Evolutionary conservation across 2,113 vertebrate genomes (phyloP), one percentile per base, ranked within the genome.

Genomic region (Microtus pennsylvanicus): DNA sequence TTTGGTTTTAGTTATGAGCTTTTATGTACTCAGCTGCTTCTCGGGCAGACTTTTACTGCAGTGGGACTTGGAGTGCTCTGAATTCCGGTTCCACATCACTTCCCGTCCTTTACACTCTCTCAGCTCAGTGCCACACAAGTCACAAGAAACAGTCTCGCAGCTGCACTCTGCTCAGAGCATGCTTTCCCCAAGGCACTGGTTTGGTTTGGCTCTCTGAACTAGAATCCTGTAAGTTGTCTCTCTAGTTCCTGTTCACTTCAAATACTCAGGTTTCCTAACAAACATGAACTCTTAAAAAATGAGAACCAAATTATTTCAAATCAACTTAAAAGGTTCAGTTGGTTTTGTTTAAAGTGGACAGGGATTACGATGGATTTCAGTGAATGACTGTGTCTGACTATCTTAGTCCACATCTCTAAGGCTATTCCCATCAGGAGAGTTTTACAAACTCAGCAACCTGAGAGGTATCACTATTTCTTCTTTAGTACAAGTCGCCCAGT

Each of bases 1-100:
- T 99, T 99, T 99, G 99, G 98, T 99, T 99, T 99, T 99, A 98
- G 99, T 99, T 99, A 98, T 98, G 98, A 98, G 98, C 97, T 98
- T 99, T 99, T 99, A 99, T 99, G 99, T 99, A 99, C 99, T 99
- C 99, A 99, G 99, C 99, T 99, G 99, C 98, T 99, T 98, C 98
- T 98, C 98, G 89, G 88, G 94, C 91, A 52, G 97, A 98, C 97
- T 98, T 97, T 98, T 97, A 98, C 97, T 98, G 98, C 97, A 93
- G 97, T 95, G 98, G 98, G 98, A 98, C 98, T 96, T 97, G 94
- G 97, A 97, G 98, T 97, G 75, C 97, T 98, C 98, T 98, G 97
- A 98, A 99, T 99, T 99, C 98, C 98, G 97, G 98, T 99, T 99
- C 98, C 98, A 99, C 98, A 97, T 98, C 98, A 99, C 99, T 99